phyloP scores from a whole-genome alignment of 2,113 vertebrate genomes.

The Drymodes brunneopygia region DNA sequence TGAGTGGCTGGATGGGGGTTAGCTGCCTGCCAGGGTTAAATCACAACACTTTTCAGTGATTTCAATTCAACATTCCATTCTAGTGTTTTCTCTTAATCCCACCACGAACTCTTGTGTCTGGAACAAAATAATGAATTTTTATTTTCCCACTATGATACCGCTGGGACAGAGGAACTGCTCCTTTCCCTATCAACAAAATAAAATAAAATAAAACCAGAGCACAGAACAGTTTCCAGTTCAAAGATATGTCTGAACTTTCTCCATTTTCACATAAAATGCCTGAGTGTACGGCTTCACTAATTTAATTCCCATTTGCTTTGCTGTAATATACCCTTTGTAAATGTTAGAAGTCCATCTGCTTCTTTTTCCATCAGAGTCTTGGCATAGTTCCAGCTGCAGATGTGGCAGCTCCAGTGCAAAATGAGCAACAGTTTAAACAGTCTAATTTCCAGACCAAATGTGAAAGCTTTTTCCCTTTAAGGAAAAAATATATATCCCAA shows the following conservation, averaged over 20 bases:
- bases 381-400: slow-evolving; percentile 42
- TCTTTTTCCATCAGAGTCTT: slow-evolving; percentile 24
- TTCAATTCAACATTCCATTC: neutral
- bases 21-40: neutral
- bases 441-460: slow-evolving; percentile 13
- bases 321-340: slow-evolving; percentile 44
- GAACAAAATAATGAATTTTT: neutral
- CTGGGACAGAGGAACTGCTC: neutral
- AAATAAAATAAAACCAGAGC: neutral
- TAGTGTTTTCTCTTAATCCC: neutral
- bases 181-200: neutral
- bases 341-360: slow-evolving; percentile 66
- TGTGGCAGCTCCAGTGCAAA: slow-evolving; percentile 23
- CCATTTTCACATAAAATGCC: neutral
- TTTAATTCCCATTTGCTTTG: slow-evolving; percentile 53
- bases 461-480: neutral
- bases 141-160: neutral
- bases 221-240: neutral
- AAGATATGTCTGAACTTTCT: slow-evolving; percentile 8
- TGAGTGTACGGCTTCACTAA: slow-evolving; percentile 9
- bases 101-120: neutral
- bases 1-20: rapidly evolving
- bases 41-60: neutral
- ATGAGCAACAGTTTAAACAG: slow-evolving; percentile 11
- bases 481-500: neutral